These are phyloP conservation scores for Ranitomeya variabilis DNA, from an alignment of 2,113 vertebrate species.

Conservation along the genomic window DNA sequence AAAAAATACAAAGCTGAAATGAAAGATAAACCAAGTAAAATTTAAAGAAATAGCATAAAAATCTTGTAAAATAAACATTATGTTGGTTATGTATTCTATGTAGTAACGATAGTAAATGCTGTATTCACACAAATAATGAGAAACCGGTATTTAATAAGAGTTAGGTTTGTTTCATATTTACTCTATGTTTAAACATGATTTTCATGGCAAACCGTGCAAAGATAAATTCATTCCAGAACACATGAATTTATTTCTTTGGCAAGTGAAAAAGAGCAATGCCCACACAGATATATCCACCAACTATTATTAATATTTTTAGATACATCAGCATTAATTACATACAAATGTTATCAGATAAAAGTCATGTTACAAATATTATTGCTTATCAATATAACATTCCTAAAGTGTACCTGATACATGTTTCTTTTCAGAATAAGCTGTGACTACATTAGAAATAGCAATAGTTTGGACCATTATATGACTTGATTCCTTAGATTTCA, in stretches of 20 bases:
- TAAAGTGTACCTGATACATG: background rate
- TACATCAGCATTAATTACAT: conserved; percentile 25
- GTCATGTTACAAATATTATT: background rate
- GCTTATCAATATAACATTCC: background rate
- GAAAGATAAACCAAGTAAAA: background rate
- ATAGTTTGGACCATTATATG: too few relatives aligned
- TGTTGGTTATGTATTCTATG: background rate
- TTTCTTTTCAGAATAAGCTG: too few relatives aligned
- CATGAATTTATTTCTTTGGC: conserved; percentile 47
- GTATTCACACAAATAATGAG: background rate
- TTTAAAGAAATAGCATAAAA: background rate
- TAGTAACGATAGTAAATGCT: background rate
- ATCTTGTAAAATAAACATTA: background rate
- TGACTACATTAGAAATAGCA: too few relatives aligned
- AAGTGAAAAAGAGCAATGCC: conserved; percentile 52
- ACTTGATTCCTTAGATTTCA: too few relatives aligned
- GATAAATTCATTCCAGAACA: conserved; percentile 35
- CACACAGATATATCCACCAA: conserved; percentile 45
- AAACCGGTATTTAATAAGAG: background rate
- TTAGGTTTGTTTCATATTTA: background rate
- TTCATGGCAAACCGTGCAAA: conserved; percentile 24
- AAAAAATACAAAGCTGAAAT: background rate
- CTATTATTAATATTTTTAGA: conserved; percentile 50
- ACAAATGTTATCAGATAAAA: background rate
- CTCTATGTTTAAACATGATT: conserved; percentile 20